These are phyloP conservation scores for Edolisoma coerulescens DNA, from an alignment of 2,113 vertebrate species.

Conservation along the genomic window DNA sequence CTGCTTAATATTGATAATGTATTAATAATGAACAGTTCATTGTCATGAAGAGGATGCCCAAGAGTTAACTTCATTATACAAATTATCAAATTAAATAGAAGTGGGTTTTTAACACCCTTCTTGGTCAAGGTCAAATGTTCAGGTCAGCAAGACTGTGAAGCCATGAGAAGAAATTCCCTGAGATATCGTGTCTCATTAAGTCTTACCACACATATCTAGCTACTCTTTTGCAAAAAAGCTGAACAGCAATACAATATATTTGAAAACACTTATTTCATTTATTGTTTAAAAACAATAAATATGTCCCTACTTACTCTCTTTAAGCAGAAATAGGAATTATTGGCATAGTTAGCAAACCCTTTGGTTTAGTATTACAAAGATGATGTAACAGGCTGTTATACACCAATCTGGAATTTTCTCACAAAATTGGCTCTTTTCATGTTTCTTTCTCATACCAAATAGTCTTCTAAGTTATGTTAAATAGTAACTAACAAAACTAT, in stretches of 20 bases:
- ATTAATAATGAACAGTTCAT: background rate
- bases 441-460: background rate
- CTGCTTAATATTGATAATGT: too few relatives aligned
- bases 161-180: background rate
- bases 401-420: background rate
- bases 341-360: background rate
- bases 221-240: background rate
- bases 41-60: fast-evolving
- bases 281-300: background rate
- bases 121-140: background rate
- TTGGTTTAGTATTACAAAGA: background rate
- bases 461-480: background rate
- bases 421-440: background rate
- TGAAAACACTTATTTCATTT: background rate
- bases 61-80: background rate
- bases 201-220: background rate
- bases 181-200: background rate
- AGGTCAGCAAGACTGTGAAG: background rate
- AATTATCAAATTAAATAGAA: background rate
- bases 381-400: background rate
- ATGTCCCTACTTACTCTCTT: background rate
- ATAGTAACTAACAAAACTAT: background rate
- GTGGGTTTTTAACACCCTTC: background rate
- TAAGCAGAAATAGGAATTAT: background rate
- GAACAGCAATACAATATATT: background rate